Percentiles rank a stretch among this genome's conserved stretches.
These are phyloP conservation scores for Pandion haliaetus DNA, from an alignment of 2,113 vertebrate genomes.

Conservation along the genomic window DNA sequence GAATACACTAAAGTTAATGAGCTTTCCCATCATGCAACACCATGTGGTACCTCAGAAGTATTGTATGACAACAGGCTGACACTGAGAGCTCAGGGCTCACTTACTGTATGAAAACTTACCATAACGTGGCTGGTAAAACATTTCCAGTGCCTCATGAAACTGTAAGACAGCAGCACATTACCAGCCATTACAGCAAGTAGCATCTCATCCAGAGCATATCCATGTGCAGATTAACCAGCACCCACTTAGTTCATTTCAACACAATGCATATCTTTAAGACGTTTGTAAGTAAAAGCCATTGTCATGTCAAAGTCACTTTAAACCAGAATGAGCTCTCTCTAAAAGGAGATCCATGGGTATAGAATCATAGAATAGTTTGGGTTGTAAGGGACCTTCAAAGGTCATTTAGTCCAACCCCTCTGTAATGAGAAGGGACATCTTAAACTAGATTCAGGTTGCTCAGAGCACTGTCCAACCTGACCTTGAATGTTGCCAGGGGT, in stretches of 20 bases:
- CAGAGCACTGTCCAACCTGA: neutral
- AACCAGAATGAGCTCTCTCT: neutral
- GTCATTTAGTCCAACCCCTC: neutral
- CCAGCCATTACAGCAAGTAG: neutral
- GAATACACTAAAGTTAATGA: neutral
- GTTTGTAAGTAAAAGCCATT: neutral
- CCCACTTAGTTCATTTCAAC: neutral
- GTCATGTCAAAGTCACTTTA: neutral
- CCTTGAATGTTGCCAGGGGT: neutral
- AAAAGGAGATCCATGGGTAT: neutral
- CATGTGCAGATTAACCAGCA: neutral
- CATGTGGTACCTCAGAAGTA: neutral
- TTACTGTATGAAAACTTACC: neutral
- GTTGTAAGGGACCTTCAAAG: neutral
- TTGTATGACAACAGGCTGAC: neutral
- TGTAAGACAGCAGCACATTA: neutral
- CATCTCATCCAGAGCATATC: neutral
- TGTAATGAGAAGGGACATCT: neutral
- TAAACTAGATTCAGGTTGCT: neutral
- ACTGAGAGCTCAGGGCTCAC: neutral
- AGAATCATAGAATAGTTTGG: neutral
- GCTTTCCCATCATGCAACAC: neutral
- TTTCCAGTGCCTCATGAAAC: neutral
- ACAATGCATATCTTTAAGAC: neutral
- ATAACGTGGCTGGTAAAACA: neutral